Evolutionary conservation across 2,888 invertebrate genomes (phyloP), one percentile per base, ranked within the genome.

Genomic region (Malthinus seriepunctatus): DNA sequence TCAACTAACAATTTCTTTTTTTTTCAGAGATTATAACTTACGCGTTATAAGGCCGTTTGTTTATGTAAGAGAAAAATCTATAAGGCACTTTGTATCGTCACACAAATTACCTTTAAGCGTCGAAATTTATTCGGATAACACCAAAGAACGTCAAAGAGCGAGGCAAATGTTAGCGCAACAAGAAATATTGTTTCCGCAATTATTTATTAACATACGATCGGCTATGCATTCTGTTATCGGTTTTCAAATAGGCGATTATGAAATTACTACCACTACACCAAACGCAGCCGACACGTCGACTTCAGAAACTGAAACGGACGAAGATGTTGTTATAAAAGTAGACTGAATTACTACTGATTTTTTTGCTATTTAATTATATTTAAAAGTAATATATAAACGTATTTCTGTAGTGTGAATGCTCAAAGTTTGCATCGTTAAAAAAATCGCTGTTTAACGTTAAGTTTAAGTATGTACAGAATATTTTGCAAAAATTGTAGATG

Each of bases 11-110:
- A 11, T 0, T 23, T n/a, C n/a, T n/a, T 4, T 62, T 56, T 50
- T 55, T 78, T 79, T 1, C 80, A 91, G 93, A 67, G 90, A 92
- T 58, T 87, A 89, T 64, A 88, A 91, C 72, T 77, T 95, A 49
- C 84, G 93, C 61, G 89, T 95, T 15, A 89, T 95, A 60, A 84
- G 95, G 48, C 95, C 95, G 11, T 89, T 95, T 73, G 88, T 93
- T 8, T 93, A 92, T 80, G 92, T 93, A 8, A 84, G 95, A 35
- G 93, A 91, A 69, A 86, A 86, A 70, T 84, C 88, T 4, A 78
- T 94, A 32, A 82, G 87, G 11, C 86, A 88, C 53, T 94, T 93
- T 78, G 86, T 88, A 9, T 88, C 88, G 69, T 84, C 86, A 66
- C 87, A 88, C 69, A 85, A 85, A 42, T 79, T 94, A 47, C 92